A percentile compares a stretch with the other conserved stretches of the same genome.
These are phyloP conservation scores for Kuschelorhynchus macadamiae DNA, from an alignment of 2,888 invertebrate species.

Conservation along the genomic window DNA sequence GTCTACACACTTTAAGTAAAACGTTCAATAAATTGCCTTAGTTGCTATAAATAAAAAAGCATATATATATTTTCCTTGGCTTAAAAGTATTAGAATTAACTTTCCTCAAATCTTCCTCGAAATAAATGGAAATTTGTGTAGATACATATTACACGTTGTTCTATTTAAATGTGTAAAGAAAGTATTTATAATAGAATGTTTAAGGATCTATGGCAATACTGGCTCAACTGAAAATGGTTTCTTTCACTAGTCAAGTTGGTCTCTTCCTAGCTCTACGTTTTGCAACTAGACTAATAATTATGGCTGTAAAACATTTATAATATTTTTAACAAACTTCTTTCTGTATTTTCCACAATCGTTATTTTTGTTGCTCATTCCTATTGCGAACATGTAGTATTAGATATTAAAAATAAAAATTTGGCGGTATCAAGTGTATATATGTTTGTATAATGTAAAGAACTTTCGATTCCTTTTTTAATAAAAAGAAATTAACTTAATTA, in stretches of 20 bases:
- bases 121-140: not conserved
- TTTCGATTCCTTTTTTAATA: not conserved
- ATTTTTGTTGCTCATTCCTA: constrained; percentile 5
- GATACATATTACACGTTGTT: constrained; percentile 9
- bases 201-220: constrained; percentile 40
- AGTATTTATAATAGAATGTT: constrained; percentile 14
- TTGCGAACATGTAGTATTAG: constrained; percentile 3
- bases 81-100: not conserved
- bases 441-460: constrained; percentile 21
- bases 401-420: constrained; percentile 10
- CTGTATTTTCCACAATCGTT: not conserved
- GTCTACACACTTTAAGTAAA: not conserved
- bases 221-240: constrained; percentile 27
- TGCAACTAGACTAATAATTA: constrained; percentile 20
- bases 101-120: constrained; percentile 13
- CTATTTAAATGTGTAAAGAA: constrained; percentile 17
- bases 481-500: not conserved
- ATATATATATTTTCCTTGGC: not conserved
- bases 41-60: not conserved
- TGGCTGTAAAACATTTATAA: constrained; percentile 12
- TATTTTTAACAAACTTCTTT: constrained; percentile 8
- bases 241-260: constrained; percentile 32
- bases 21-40: not conserved
- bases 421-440: constrained; percentile 5
- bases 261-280: constrained; percentile 24